Percentiles rank a stretch among this genome's conserved stretches.
Evolutionary conservation across 2,113 vertebrate genomes (phyloP).

Genomic region (Halcyon senegalensis): DNA sequence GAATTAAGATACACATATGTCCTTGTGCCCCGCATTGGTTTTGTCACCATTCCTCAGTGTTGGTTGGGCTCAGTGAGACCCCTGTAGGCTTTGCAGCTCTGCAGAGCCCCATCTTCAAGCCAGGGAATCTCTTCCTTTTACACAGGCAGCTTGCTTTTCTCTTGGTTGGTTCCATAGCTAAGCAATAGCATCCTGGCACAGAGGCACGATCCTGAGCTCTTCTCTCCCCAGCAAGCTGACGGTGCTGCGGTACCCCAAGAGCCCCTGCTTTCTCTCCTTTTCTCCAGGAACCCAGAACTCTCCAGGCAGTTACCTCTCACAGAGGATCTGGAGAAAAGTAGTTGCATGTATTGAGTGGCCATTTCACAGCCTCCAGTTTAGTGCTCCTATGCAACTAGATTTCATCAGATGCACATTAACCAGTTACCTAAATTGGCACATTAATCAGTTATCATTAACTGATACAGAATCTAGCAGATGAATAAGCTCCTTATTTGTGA

Average conservation of each 20-base stretch:
- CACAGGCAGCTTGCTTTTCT: background rate
- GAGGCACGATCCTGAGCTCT: background rate
- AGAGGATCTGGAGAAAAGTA: background rate
- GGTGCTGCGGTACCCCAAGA: background rate
- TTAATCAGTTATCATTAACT: constrained; percentile 12
- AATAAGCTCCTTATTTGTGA: background rate
- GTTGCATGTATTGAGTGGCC: background rate
- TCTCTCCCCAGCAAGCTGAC: background rate
- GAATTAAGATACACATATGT: background rate
- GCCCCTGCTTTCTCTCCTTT: background rate
- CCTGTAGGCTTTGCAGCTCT: background rate
- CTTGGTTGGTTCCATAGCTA: background rate
- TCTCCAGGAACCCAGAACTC: background rate
- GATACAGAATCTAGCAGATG: background rate
- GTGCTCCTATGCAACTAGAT: background rate
- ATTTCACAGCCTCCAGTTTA: background rate
- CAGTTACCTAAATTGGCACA: background rate
- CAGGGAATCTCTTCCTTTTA: background rate
- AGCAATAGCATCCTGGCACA: too few species aligned
- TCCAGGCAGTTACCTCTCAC: background rate
- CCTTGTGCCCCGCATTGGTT: background rate
- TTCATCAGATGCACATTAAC: background rate
- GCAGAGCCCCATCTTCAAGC: background rate
- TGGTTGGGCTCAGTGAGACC: background rate
- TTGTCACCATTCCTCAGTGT: background rate